Evolutionary conservation across 2,888 invertebrate species (phyloP).

Genomic region (Trisateles emortualis): DNA sequence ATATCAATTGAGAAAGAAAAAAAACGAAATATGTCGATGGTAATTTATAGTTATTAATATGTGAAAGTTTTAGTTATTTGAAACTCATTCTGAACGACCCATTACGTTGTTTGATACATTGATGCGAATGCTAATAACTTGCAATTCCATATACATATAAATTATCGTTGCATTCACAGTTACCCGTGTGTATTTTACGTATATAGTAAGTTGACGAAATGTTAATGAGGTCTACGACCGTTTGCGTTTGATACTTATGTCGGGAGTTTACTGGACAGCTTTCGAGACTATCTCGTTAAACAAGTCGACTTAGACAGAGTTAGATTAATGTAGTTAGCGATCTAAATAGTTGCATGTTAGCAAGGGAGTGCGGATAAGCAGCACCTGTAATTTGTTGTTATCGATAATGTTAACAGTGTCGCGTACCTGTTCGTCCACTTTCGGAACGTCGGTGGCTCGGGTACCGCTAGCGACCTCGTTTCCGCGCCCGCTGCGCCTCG

Average conservation of each 20-base stretch:
- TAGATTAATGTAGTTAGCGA: conserved; percentile 54
- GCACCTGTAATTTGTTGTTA: conserved; percentile 80
- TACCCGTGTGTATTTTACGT: conserved; percentile 58
- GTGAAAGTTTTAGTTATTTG: conserved; percentile 49
- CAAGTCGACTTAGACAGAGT: conserved; percentile 51
- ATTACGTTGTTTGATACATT: conserved; percentile 39
- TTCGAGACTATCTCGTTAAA: conserved; percentile 63
- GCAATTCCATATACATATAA: conserved; percentile 50
- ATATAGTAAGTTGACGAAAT: conserved; percentile 54
- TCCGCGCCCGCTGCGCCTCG: conserved; percentile 77
- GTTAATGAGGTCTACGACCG: conserved; percentile 67
- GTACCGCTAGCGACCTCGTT: conserved; percentile 86
- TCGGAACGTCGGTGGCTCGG: conserved; percentile 80
- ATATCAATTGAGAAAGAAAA: conserved; percentile 27
- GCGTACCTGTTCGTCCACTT: conserved; percentile 86
- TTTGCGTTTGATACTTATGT: conserved; percentile 54
- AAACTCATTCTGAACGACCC: conserved; percentile 31
- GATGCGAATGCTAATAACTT: conserved; percentile 52
- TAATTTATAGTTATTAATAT: conserved; percentile 34
- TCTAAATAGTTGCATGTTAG: conserved; percentile 62
- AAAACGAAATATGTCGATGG: conserved; percentile 24
- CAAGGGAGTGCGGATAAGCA: conserved; percentile 60
- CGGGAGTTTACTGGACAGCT: conserved; percentile 56
- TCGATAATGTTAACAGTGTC: conserved; percentile 83
- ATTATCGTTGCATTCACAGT: conserved; percentile 53